Evolutionary conservation across 2,113 vertebrate genomes (phyloP).

Genomic region (Notechis scutatus): DNA sequence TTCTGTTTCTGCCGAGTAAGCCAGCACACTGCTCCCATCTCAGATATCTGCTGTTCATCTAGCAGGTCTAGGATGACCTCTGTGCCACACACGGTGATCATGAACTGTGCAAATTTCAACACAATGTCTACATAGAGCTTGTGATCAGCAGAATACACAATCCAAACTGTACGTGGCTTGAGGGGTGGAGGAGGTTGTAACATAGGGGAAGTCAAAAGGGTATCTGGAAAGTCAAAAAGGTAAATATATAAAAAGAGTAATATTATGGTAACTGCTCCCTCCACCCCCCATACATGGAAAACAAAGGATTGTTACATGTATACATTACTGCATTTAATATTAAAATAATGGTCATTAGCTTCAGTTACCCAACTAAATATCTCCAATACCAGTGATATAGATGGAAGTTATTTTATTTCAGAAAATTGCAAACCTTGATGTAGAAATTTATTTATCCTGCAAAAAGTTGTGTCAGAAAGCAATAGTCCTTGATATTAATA

Average conservation of each 20-base stretch:
- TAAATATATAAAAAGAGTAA: not conserved
- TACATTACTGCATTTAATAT: not conserved
- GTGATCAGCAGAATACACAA: conserved; percentile 92
- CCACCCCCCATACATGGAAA: not conserved
- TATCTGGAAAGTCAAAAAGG: conserved; percentile 10
- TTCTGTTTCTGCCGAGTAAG: conserved; percentile 82
- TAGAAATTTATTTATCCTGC: not conserved
- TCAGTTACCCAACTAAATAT: not conserved
- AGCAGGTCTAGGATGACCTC: conserved; percentile 87
- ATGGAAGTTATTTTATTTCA: not conserved
- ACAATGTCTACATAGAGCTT: conserved; percentile 85
- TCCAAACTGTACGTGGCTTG: conserved; percentile 75
- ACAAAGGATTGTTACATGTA: not conserved
- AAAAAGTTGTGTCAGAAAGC: not conserved
- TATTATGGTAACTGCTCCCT: not conserved
- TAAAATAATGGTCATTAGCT: not conserved
- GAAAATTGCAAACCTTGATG: not conserved
- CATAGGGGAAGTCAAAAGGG: accelerated
- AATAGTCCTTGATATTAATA: not conserved
- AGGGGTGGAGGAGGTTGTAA: conserved; percentile 48
- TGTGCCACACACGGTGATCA: conserved; percentile 82
- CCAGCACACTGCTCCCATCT: conserved; percentile 83
- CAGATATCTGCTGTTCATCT: conserved; percentile 77
- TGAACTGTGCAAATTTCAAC: conserved; percentile 86
- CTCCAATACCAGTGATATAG: not conserved